A percentile compares a stretch with the other conserved stretches of the same genome.
Conservation (phyloP, 2,888 invertebrate species). For the Physocephala rufipes region DNA sequence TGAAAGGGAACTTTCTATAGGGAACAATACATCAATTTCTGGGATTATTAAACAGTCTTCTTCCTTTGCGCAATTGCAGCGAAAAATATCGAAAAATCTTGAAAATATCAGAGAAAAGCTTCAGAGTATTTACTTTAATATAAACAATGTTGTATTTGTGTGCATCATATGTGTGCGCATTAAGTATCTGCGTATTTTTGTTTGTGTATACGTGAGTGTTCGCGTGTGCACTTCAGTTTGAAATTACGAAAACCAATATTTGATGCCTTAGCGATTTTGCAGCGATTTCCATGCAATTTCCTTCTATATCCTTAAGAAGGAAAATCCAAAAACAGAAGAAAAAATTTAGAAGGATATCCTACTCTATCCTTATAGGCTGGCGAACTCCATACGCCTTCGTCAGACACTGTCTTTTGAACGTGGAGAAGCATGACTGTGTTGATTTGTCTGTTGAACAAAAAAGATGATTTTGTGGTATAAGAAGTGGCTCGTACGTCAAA, state of each 20-base stretch:
- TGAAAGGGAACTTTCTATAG: no score
- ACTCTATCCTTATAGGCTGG: neutral
- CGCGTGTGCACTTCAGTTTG: constrained; percentile 17
- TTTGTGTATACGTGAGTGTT: constrained; percentile 21
- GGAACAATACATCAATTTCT: no score
- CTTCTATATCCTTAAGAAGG: constrained; percentile 25
- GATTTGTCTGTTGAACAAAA: neutral
- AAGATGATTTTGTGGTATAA: neutral
- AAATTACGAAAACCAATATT: constrained; percentile 37
- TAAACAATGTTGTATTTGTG: neutral
- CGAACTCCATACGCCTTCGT: neutral
- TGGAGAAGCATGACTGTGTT: neutral
- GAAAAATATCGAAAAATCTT: neutral
- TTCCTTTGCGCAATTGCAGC: no score
- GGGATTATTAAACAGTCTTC: no score
- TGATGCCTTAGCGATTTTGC: constrained; percentile 30
- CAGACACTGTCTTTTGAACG: neutral
- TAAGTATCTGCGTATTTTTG: neutral
- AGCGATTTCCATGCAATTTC: constrained; percentile 39
- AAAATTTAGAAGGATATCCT: neutral
- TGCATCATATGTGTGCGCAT: neutral
- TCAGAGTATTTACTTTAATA: no score
- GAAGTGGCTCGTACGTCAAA: constrained; percentile 16
- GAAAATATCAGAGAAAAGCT: neutral
- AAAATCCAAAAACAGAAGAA: constrained; percentile 20